Percentiles rank a stretch among this genome's conserved stretches.
Conservation (phyloP, 2,113 vertebrate species). For the Phycodurus eques region DNA sequence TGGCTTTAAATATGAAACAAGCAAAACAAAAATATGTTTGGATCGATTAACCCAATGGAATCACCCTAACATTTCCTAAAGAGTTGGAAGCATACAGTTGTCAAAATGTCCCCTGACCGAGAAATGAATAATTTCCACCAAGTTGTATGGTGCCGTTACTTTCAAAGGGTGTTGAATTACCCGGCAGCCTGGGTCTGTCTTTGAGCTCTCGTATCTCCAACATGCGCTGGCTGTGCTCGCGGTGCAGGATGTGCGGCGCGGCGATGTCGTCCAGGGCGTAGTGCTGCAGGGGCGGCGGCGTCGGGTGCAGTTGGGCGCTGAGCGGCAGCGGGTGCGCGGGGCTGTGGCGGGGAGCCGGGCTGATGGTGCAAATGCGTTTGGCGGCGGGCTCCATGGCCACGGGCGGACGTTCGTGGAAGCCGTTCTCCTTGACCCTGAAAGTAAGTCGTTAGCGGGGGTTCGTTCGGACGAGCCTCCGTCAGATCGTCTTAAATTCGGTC, state of each 20-base stretch:
- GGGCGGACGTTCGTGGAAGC: conserved; percentile 85
- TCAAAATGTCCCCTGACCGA: too few relatives aligned
- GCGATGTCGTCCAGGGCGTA: conserved; percentile 95
- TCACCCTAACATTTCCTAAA: too few relatives aligned
- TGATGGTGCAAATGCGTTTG: conserved; percentile 96
- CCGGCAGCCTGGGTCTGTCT: conserved; percentile 79
- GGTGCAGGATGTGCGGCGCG: conserved; percentile 88
- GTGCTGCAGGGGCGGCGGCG: conserved; percentile 93
- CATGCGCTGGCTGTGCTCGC: conserved; percentile 85
- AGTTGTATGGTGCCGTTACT: too few relatives aligned
- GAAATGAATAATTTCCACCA: neutral
- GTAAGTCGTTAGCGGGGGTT: neutral
- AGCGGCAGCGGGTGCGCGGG: conserved; percentile 87
- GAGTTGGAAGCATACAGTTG: too few relatives aligned
- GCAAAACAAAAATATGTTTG: too few relatives aligned
- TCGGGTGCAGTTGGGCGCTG: conserved; percentile 87
- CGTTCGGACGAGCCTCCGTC: neutral
- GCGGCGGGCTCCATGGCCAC: conserved; percentile 84
- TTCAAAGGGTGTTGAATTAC: neutral
- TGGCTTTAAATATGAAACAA: too few relatives aligned
- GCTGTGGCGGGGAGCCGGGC: conserved; percentile 94
- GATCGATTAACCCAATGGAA: too few relatives aligned
- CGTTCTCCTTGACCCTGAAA: conserved; percentile 84
- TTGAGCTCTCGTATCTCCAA: conserved; percentile 90
- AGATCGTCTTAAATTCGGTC: neutral